A percentile compares a stretch with the other conserved stretches of the same genome.
These are phyloP conservation scores for Atherinomorus stipes DNA, from an alignment of 2,113 vertebrate genomes.

Conservation along the genomic window DNA sequence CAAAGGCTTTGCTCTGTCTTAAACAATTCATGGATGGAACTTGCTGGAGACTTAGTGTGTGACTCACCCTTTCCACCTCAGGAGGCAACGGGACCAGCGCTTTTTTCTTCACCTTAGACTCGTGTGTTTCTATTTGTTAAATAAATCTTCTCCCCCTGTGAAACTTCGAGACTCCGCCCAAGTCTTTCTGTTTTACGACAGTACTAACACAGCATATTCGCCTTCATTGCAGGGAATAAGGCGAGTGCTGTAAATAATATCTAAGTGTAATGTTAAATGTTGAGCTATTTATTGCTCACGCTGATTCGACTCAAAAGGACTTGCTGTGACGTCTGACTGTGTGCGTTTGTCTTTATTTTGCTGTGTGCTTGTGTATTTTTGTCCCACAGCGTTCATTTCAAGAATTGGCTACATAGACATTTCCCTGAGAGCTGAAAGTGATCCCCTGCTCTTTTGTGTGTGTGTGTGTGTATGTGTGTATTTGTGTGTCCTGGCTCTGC, in stretches of 20 bases:
- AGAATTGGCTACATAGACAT: constrained; percentile 48
- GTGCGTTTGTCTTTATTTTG: constrained; percentile 48
- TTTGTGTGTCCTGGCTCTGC: constrained; percentile 64
- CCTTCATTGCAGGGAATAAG: constrained; percentile 40
- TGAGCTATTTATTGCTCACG: constrained; percentile 47
- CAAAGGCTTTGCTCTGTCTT: constrained; percentile 71
- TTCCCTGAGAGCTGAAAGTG: constrained; percentile 52
- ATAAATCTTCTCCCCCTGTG: constrained; percentile 40
- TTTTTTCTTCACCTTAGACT: constrained; percentile 69
- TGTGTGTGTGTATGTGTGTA: constrained; percentile 38
- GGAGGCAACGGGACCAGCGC: constrained; percentile 34
- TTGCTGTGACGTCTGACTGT: constrained; percentile 25
- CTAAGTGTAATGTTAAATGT: constrained; percentile 23
- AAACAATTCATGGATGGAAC: constrained; percentile 76
- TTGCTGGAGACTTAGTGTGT: constrained; percentile 63
- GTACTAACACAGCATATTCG: constrained; percentile 9
- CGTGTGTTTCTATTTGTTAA: constrained; percentile 48
- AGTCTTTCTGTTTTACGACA: constrained; percentile 53
- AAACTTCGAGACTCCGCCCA: constrained; percentile 29
- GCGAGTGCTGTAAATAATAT: constrained; percentile 41
- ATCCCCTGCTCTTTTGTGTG: constrained; percentile 39
- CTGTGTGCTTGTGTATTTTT: constrained; percentile 64
- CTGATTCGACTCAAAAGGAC: constrained; percentile 40
- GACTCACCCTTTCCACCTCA: constrained; percentile 74
- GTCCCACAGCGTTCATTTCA: constrained; percentile 55